Base-by-base conservation (phyloP, 2,797 vertebrate genomes). In the Botia almorhae region DNA sequence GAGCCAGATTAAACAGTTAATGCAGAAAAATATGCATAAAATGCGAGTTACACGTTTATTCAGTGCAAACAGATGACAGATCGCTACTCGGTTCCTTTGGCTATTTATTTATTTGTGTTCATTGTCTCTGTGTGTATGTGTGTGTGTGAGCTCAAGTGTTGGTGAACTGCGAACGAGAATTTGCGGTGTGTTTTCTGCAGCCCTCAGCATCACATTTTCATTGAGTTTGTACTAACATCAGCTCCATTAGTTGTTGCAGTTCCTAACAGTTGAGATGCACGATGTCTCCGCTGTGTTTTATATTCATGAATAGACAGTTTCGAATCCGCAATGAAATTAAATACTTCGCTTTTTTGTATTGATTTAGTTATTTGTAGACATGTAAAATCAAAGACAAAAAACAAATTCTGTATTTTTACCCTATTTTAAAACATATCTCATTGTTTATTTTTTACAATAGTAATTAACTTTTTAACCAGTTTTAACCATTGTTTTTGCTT, bases 171-270 rank as follows among this genome's bases (percentile, higher is more conserved):
- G 33, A 33, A 33, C 33, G 33, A 75, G 79, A 81, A 81, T 13
- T 61, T 74, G 78, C 10, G 70, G 69, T 33, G 14, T 11, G 10
- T 11, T 61, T 75, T 55, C n/a, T 81, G 79, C 72, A 69, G n/a
- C 21, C 16, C 23, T 74, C 71, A 81, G 72, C 63, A 69, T 69
- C 53, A 69, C 46, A 26, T 69, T 69, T 51, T 50, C 63, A 69
- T 21, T 2, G 69, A 67, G 16, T 71, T 53, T 43, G 48, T 17
- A 53, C 48, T 26, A 43, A 48, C 64, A 63, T 72, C 36, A 72
- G 50, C 29, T 17, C 29, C 16, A 46, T 50, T 13, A 55, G 21
- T 43, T 72, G 48, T 33, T 67, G 69, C 78, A 73, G 43, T 65
- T 58, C 78, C 50, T 65, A 17, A 50, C 14, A 50, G n/a, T 21